These are phyloP conservation scores for Nephrotoma guestfalica DNA, from an alignment of 2,888 invertebrate genomes.

Conservation along the genomic window DNA sequence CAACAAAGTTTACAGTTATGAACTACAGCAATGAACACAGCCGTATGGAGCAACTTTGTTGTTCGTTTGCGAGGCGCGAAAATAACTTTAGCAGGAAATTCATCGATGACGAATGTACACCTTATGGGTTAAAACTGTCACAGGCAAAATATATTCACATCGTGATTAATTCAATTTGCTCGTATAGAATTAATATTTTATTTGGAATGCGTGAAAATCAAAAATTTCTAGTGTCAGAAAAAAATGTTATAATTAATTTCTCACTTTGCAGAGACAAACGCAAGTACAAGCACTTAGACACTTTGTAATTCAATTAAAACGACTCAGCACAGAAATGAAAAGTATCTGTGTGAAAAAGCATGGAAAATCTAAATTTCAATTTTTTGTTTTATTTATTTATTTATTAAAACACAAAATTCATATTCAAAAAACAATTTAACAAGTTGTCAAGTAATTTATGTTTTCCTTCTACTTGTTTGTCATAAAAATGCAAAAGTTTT, in stretches of 20 bases:
- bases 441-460: not conserved
- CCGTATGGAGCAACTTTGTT: no score
- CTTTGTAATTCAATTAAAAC: not conserved
- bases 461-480: not conserved
- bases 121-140: no score
- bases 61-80: rapidly evolving
- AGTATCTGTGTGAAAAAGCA: not conserved
- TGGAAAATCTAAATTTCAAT: not conserved
- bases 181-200: no score
- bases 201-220: no score
- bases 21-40: no score
- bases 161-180: no score
- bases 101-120: no score
- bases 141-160: no score
- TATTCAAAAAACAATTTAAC: not conserved
- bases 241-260: not conserved
- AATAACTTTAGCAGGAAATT: no score
- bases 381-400: not conserved
- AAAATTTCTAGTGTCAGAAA: no score
- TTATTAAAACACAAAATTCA: not conserved
- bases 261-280: not conserved
- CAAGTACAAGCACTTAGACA: not conserved
- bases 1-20: no score
- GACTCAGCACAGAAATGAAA: not conserved
- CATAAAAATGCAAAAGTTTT: not conserved